Evolutionary conservation across 2,888 invertebrate species (phyloP), one percentile per base, ranked within the genome.

Genomic region (Perizoma affinitatum): DNA sequence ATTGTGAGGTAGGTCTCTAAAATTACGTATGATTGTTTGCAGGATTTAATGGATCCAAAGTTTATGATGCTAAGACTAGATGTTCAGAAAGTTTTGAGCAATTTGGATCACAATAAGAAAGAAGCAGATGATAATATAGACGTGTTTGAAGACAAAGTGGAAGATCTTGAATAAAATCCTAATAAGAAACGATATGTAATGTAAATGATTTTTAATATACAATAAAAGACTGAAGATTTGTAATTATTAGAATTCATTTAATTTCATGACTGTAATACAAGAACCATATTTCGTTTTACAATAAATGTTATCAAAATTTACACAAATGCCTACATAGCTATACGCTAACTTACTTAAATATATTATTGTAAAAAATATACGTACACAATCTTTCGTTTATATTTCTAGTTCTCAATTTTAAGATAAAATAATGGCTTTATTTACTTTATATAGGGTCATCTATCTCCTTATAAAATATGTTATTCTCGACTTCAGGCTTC

Each of bases 31-130:
- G 49, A 10, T 42, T 42, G 5, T 33, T 85, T 86, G 51, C 74
- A 92, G 92, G 90, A 90, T 64, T 88, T 86, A 51, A 82, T 89
- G 83, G 93, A 93, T 69, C 92, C 93, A 7, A 92, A 90, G 73
- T 86, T 93, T 54, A 89, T 88, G 88, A 89, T 92, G 87, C 71
- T 93, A 10, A 84, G 91, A 41, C 70, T 92, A 47, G 92, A 92
- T 68, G 89, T 92, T 3, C 90, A 92, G 67, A 85, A 86, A 73
- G 91, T 92, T 0, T 76, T 92, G 42, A 85, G 78, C 67, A 89
- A 88, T 75, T 74, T 92, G 64, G 84, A 87, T 41, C 82, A 83
- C 56, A 79, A 58, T 54, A 86, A 83, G 52, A 84, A 74, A 69
- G 79, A 79, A 8, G 76, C 79, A 0, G 60, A 58, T 4, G 75